Base-by-base conservation (phyloP, 2,113 vertebrate genomes). In the Tychaedon coryphoeus region DNA sequence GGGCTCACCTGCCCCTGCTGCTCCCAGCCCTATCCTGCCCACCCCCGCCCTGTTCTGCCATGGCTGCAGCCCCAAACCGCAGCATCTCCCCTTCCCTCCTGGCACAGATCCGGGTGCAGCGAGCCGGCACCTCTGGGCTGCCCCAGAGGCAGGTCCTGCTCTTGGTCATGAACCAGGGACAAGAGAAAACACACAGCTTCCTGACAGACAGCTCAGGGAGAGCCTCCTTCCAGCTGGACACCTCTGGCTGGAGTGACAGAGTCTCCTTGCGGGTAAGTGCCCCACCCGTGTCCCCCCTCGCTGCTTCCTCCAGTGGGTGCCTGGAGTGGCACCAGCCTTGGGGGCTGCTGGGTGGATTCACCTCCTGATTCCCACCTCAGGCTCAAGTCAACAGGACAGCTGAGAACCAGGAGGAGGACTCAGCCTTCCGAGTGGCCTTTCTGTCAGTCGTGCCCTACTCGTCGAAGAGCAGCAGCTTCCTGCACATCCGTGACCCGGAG, bases 361-460 rank as follows among this genome's bases (percentile, higher is more conserved):
- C 4, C 23, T 24, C 48, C 19, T 12, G n/a, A 23, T 38, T 76
- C 72, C 48, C 65, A 20, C 66, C 66, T 69, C 88, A 95, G 96
- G 88, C 62, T 64, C 4, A 48, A 29, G 62, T 53, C 28, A 61
- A 16, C 0, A 0, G 34, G 61, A 26, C n/a, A 24, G 31, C 28
- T 56, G 4, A 20, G 10, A 24, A 3, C 12, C 40, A 19, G 81
- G 9, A 29, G 80, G 8, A 29, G 0, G 6, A 5, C 26, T 25
- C 19, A 0, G 12, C 0, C 33, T 10, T 54, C 18, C 0, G 0
- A 9, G 5, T 2, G 1, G 57, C 33, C n/a, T 2, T 7, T 2
- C 0, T 1, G 4, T 0, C 0, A 2, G 5, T 81, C 74, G 4
- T 0, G 1, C 74, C 95, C 61, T 81, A 65, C 53, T 36, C 12